Evolutionary conservation across 2,888 invertebrate genomes (phyloP), one percentile per base, ranked within the genome.

Genomic region (Theretra japonica): DNA sequence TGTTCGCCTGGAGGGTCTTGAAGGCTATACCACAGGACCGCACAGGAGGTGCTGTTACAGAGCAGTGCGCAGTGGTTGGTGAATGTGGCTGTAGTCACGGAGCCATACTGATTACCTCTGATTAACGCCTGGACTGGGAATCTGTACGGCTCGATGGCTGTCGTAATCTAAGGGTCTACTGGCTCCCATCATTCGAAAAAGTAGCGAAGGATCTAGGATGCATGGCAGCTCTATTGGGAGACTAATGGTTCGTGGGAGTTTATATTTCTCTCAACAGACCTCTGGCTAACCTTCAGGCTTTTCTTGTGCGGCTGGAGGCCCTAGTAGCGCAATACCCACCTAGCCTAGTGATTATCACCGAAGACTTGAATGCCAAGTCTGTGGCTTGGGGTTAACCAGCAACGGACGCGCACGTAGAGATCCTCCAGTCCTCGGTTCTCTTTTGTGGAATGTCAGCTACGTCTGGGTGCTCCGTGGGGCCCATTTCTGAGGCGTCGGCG

Each of bases 221-320:
- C n/a, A 75, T 78, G 0, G 72, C 72, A 0, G 73, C 58, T 2
- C 15, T 5, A 0, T 15, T 72, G 73, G 73, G 74, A 6, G 70
- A 69, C 0, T 15, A 69, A 0, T 21, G 30, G 1, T 17, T 75
- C 1, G 56, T 75, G 0, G 73, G 69, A 0, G 71, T 68, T 0
- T 75, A 74, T 28, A 73, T 73, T 58, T 74, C 74, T 8, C 74
- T 75, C 0, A 75, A 73, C 28, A 65, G 71, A 21, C 23, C 25
- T 17, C 72, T 75, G 6, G 17, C 70, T 0, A 74, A 75, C 1
- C 73, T 75, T 33, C 72, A 72, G 59, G 4, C n/a, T 2, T 74
- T 73, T 19, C 50, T 75, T 0, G 53, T 15, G 0, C 25, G 21
- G 23, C 6, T 76, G 21, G 68, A 68, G 4, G 70, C 68, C 17